These are phyloP conservation scores for Pseudopodoces humilis DNA, from an alignment of 2,113 vertebrate genomes.

Conservation along the genomic window DNA sequence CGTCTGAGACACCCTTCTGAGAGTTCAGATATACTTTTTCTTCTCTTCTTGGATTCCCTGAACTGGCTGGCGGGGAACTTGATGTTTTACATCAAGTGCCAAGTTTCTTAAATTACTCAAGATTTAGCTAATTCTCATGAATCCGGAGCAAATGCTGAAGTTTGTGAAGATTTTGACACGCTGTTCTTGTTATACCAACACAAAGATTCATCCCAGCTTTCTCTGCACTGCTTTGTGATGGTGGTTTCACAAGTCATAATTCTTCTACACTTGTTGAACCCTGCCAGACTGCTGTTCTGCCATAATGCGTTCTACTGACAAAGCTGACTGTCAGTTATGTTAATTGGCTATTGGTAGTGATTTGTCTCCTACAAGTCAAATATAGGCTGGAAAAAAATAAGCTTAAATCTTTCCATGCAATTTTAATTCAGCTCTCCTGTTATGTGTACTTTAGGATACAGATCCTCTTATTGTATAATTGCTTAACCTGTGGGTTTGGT, in stretches of 20 bases:
- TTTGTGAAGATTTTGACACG: not conserved
- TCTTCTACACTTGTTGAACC: not conserved
- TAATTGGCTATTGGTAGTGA: slow-evolving; percentile 15
- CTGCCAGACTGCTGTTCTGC: not conserved
- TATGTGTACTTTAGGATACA: not conserved
- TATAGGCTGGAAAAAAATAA: not conserved
- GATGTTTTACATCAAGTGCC: not conserved
- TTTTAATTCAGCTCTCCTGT: slow-evolving; percentile 9
- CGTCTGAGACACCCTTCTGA: not conserved
- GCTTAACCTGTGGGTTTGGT: not conserved
- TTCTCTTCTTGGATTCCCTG: not conserved
- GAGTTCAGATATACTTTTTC: not conserved
- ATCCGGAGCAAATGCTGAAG: not conserved
- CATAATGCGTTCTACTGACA: not conserved
- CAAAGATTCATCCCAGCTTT: not conserved
- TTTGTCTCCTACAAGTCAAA: not conserved
- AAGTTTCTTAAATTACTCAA: not conserved
- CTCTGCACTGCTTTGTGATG: not conserved
- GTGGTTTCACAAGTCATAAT: not conserved
- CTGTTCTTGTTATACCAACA: not conserved
- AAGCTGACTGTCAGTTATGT: not conserved
- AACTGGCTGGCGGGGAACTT: not conserved
- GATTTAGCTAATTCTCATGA: not conserved
- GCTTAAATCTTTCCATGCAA: not conserved
- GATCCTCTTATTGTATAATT: not conserved